Conservation (phyloP, 2,113 vertebrate species). For the Panthera uncia region DNA sequence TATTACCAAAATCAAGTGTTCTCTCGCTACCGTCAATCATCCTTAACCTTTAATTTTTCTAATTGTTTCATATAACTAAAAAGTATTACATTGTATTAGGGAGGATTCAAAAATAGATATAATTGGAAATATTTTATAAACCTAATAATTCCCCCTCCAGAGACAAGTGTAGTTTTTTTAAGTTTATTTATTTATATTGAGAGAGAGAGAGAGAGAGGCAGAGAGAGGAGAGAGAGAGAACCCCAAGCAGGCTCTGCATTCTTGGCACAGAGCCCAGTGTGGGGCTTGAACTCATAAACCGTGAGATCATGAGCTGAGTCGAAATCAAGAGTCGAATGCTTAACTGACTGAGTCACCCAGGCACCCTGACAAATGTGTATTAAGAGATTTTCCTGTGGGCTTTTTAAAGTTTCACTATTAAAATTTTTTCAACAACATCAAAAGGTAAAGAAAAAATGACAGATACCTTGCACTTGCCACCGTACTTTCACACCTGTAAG, state of each 20-base stretch:
- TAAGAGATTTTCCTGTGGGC: background rate
- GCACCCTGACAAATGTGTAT: background rate
- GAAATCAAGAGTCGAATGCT: too few relatives aligned
- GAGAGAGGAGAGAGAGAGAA: too few relatives aligned
- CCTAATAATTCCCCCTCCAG: background rate
- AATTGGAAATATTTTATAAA: background rate
- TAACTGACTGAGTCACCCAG: too few relatives aligned
- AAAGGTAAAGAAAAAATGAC: background rate
- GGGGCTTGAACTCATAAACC: too few relatives aligned
- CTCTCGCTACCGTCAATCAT: background rate
- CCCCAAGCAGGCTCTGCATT: too few relatives aligned
- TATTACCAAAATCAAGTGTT: background rate
- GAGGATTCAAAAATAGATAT: background rate
- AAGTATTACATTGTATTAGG: background rate
- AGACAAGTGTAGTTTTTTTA: background rate
- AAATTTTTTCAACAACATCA: background rate
- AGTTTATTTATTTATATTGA: too few relatives aligned
- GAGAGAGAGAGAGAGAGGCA: too few relatives aligned
- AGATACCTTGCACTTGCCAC: background rate
- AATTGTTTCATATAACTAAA: background rate
- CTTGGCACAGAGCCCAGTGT: too few relatives aligned
- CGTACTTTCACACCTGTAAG: background rate
- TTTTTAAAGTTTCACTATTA: conserved; percentile 13
- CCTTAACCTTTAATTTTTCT: background rate
- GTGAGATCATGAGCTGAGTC: too few relatives aligned